phyloP scores from a whole-genome alignment of 1,140 invertebrate species.

The Drosophila melanica region DNA sequence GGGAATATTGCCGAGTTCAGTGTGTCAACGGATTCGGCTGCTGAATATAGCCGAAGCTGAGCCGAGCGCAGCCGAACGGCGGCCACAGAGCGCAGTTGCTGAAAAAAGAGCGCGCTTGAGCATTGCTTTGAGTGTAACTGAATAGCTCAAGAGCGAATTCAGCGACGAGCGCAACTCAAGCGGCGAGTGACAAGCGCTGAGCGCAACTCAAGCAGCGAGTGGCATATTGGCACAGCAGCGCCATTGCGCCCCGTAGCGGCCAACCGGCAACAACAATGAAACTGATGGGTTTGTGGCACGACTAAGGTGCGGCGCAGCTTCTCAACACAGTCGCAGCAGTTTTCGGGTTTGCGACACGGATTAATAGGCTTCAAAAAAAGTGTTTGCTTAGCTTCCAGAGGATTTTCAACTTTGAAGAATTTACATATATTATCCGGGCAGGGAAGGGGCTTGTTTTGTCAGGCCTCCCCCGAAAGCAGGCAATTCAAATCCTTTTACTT shows the following conservation, averaged over 20 bases:
- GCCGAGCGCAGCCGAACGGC: slow-evolving; percentile 26
- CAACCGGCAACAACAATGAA: not conserved
- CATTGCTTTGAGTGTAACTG: slow-evolving; percentile 36
- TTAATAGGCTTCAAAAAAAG: slow-evolving; percentile 41
- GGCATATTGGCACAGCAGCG: not conserved
- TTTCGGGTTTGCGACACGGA: slow-evolving; percentile 1
- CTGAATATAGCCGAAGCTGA: slow-evolving; percentile 27
- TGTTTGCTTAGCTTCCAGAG: slow-evolving; percentile 65
- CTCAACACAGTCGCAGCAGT: slow-evolving; percentile 23
- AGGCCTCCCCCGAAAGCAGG: slow-evolving; percentile 37
- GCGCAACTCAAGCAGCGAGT: not conserved
- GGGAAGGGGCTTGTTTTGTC: slow-evolving; percentile 54
- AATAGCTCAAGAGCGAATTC: slow-evolving; percentile 53
- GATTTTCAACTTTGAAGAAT: slow-evolving; percentile 70
- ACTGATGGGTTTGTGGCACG: slow-evolving; percentile 13
- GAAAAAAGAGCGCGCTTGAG: slow-evolving; percentile 62
- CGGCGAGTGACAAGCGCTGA: not conserved
- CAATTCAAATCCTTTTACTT: slow-evolving; percentile 81
- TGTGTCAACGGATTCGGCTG: slow-evolving; percentile 62
- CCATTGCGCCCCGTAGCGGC: slow-evolving; percentile 10
- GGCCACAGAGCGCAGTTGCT: slow-evolving; percentile 42
- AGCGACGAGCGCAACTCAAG: slow-evolving; percentile 1
- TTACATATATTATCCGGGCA: slow-evolving; percentile 66
- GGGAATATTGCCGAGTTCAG: slow-evolving; percentile 61
- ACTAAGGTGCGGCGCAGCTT: slow-evolving; percentile 20